Evolutionary conservation across 2,113 vertebrate species (phyloP).

Genomic region (Sprattus sprattus): DNA sequence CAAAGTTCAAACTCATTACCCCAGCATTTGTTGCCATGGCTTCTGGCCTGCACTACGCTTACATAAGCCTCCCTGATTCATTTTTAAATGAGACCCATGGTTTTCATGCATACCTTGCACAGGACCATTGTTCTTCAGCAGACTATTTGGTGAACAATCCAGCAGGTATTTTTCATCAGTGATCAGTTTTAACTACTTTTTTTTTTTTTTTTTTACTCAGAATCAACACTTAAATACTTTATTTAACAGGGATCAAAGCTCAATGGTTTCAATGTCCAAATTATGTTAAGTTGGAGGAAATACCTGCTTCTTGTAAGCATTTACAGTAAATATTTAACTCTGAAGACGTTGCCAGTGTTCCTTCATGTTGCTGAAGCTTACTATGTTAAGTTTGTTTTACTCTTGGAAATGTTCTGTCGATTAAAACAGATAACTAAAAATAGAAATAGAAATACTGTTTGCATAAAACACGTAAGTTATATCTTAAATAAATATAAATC

Average conservation of each 20-base stretch:
- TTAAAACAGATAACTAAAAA: not conserved
- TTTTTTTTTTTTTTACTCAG: not conserved
- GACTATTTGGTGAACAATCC: not conserved
- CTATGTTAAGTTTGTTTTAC: not conserved
- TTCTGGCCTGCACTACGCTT: not conserved
- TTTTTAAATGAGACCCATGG: not conserved
- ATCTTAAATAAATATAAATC: not conserved
- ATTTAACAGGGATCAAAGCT: not conserved
- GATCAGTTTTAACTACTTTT: not conserved
- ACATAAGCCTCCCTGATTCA: conserved; percentile 9
- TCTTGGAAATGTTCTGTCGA: not conserved
- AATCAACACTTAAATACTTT: not conserved
- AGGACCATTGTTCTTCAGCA: not conserved
- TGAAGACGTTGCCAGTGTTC: not conserved
- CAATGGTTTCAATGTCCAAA: not conserved
- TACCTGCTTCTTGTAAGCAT: not conserved
- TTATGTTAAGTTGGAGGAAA: not conserved
- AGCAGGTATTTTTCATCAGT: not conserved
- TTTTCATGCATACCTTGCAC: not conserved
- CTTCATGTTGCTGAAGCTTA: not conserved
- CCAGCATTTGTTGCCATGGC: conserved; percentile 14
- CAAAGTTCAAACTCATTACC: conserved; percentile 16
- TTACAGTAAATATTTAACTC: not conserved
- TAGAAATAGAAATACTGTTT: no score
- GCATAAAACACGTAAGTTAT: not conserved